A percentile compares a stretch with the other conserved stretches of the same genome.
These are phyloP conservation scores for Oscheius sp. DNA, from an alignment of 2,888 invertebrate genomes.

Conservation along the genomic window DNA sequence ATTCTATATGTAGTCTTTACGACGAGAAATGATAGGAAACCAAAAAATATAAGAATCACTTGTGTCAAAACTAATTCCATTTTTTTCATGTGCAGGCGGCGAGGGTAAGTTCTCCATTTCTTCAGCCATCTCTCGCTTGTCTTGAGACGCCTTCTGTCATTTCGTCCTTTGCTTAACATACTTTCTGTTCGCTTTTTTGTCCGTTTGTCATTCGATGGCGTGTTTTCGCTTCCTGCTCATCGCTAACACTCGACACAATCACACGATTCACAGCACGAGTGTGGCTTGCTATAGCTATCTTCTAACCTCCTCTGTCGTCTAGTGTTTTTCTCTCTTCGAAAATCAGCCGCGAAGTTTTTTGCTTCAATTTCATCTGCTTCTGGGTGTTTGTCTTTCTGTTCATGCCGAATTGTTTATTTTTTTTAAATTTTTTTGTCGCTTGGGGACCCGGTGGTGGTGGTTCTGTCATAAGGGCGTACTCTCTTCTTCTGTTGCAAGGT, in stretches of 20 bases:
- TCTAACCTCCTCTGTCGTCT: slow-evolving; percentile 1
- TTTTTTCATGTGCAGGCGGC: slow-evolving; percentile 35
- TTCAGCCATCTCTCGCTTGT: slow-evolving; percentile 19
- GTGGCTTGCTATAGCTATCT: not conserved
- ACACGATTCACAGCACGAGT: slow-evolving; percentile 14
- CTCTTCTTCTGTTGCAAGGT: slow-evolving; percentile 7
- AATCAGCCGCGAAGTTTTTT: not conserved
- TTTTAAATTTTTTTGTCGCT: not conserved
- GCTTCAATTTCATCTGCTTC: not conserved
- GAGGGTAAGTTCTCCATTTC: slow-evolving; percentile 31
- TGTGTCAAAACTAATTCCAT: slow-evolving; percentile 30
- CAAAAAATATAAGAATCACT: not conserved
- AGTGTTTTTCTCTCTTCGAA: not conserved
- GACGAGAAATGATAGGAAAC: not conserved
- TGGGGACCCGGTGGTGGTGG: slow-evolving; percentile 23
- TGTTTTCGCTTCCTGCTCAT: slow-evolving; percentile 5
- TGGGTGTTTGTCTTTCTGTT: slow-evolving; percentile 22
- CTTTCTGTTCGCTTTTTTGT: slow-evolving; percentile 30
- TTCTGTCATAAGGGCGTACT: not conserved
- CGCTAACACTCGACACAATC: slow-evolving; percentile 16
- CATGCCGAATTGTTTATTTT: slow-evolving; percentile 13
- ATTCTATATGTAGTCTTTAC: too few relatives aligned
- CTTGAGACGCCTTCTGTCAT: slow-evolving; percentile 26
- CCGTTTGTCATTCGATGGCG: too few relatives aligned
- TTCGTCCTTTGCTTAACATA: slow-evolving; percentile 28